Evolutionary conservation across 2,797 vertebrate genomes (phyloP), one percentile per base, ranked within the genome.

Genomic region (Rhodeus uyekii): DNA sequence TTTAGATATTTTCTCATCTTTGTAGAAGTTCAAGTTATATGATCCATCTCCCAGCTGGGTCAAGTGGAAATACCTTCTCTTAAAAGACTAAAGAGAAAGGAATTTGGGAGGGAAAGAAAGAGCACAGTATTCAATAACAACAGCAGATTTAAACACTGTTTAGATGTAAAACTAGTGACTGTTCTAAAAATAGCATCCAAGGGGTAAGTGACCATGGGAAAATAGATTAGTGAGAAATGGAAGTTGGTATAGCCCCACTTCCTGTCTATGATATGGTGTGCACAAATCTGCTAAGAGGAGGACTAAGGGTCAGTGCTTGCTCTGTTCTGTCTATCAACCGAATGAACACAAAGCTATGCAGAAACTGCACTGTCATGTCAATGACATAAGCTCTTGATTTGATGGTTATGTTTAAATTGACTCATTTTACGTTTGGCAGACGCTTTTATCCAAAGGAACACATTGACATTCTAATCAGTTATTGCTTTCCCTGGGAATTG

Each of bases 11-110:
- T 99, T 99, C 88, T 99, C 98, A 86, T 99, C 98, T 92, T 99
- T 99, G 90, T 99, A 99, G 93, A 99, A 99, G 93, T 99, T 99
- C 75, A 99, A 96, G 90, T 99, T 99, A 92, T 98, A 99, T 60
- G 98, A 99, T 83, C 98, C 97, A 85, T 99, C 98, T 4, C 97
- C 97, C 80, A 99, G 96, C 88, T 99, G 98, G 82, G 97, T 96
- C 89, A 99, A 92, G 89, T 98, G 97, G 92, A 99, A 99, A 93
- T 98, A 99, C 71, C 98, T 96, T 90, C 97, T 96, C 92, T 99
- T 99, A 92, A 99, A 99, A 73, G 98, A 99, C 98, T 99, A 64
- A 65, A 76, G 29, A 53, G 63, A 38, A 39, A 34, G 34, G 29
- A 46, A 42, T 18, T 14, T 71, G 13, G 32, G 8, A 71, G 29